phyloP scores from a whole-genome alignment of 2,797 vertebrate genomes.

The Melanotaenia maccullochi region DNA sequence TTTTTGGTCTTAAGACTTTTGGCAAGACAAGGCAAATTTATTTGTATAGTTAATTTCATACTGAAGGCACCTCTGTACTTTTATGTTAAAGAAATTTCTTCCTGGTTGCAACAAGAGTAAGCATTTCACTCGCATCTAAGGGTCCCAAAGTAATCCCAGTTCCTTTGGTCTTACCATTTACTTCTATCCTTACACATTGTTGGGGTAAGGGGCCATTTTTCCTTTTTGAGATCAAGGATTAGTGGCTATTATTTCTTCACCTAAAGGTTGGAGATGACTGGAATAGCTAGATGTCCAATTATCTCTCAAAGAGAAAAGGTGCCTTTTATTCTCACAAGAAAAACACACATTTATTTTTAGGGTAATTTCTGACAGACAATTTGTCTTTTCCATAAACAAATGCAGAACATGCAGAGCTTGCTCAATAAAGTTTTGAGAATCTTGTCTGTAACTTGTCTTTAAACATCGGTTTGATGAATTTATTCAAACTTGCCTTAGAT shows the following conservation, averaged over 20 bases:
- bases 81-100: conserved; percentile 13
- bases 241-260: not conserved
- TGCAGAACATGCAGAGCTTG: not conserved
- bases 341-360: not conserved
- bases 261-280: no score
- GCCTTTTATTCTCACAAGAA: not conserved
- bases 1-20: conserved; percentile 17
- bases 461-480: not conserved
- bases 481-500: not conserved
- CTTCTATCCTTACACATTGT: not conserved
- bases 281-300: no score
- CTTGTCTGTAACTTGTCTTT: not conserved
- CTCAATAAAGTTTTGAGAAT: not conserved
- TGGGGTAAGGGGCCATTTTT: not conserved
- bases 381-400: not conserved
- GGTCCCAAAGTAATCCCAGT: not conserved
- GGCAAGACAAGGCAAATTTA: not conserved
- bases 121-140: not conserved
- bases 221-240: not conserved
- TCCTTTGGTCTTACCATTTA: not conserved
- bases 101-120: not conserved
- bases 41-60: not conserved
- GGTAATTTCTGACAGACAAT: not conserved
- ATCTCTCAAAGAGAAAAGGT: no score
- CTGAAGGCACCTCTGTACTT: not conserved